Evolutionary conservation across 2,888 invertebrate genomes (phyloP).

Genomic region (Andrena marginata): DNA sequence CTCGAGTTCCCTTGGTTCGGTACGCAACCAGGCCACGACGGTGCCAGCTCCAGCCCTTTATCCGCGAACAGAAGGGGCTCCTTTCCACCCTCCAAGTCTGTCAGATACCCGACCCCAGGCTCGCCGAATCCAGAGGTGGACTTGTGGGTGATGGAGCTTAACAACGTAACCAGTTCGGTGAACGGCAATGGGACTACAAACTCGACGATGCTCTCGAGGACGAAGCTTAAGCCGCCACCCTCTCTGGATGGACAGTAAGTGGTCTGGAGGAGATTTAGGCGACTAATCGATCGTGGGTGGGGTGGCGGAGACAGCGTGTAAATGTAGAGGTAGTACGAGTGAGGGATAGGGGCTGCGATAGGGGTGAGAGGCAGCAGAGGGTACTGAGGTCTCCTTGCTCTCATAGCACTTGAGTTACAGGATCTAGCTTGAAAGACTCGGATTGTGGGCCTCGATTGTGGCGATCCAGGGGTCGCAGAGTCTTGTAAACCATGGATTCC

Average conservation of each 20-base stretch:
- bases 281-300: background rate
- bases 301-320: too few species aligned
- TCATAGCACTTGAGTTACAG: too few species aligned
- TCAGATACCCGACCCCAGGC: slow-evolving; percentile 95
- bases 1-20: slow-evolving; percentile 92
- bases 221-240: slow-evolving; percentile 89
- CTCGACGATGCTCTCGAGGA: slow-evolving; percentile 46
- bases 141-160: slow-evolving; percentile 92
- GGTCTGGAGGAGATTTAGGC: background rate
- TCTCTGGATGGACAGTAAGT: slow-evolving; percentile 93
- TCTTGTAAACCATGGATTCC: background rate
- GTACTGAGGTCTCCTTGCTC: too few species aligned
- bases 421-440: too few species aligned
- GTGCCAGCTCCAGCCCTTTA: slow-evolving; percentile 85
- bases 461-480: too few species aligned
- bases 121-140: slow-evolving; percentile 94
- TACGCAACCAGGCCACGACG: slow-evolving; percentile 84
- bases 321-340: too few species aligned
- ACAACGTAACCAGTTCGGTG: slow-evolving; percentile 87
- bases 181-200: slow-evolving; percentile 61
- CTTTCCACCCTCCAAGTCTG: slow-evolving; percentile 92
- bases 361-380: too few species aligned
- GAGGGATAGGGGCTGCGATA: too few species aligned
- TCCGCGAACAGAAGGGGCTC: slow-evolving; percentile 87
- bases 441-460: too few species aligned